These are phyloP conservation scores for Camponotus floridanus DNA, from an alignment of 1,140 invertebrate genomes.

Conservation along the genomic window DNA sequence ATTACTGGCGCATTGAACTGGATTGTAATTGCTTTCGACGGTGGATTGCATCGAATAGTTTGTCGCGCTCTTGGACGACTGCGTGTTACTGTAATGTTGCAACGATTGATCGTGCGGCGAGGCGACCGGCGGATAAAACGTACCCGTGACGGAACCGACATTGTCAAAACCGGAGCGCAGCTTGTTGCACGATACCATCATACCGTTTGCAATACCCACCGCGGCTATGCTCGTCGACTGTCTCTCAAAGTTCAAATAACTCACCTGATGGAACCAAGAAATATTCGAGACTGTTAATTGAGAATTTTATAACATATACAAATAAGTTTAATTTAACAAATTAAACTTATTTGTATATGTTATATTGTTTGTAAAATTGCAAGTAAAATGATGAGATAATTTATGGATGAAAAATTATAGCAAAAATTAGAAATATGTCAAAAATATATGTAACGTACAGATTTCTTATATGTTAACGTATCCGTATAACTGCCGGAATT, in stretches of 20 bases:
- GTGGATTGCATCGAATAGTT: constrained; percentile 82
- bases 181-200: constrained; percentile 95
- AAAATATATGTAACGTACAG: constrained; percentile 67
- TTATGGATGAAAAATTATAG: background rate
- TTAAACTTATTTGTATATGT: background rate
- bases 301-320: background rate
- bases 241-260: constrained; percentile 85
- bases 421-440: background rate
- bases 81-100: constrained; percentile 82
- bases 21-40: constrained; percentile 82
- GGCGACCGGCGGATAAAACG: constrained; percentile 94
- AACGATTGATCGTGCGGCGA: constrained; percentile 91
- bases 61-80: constrained; percentile 79
- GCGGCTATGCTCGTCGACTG: constrained; percentile 89
- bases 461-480: constrained; percentile 85
- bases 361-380: background rate
- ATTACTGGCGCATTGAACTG: constrained; percentile 79
- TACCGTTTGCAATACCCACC: constrained; percentile 93
- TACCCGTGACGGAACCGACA: constrained; percentile 92
- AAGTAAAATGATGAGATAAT: background rate
- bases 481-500: constrained; percentile 84
- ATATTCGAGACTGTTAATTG: background rate
- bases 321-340: background rate
- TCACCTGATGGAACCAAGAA: constrained; percentile 75
- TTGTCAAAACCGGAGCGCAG: constrained; percentile 90